Conservation (phyloP, 2,113 vertebrate species). For the Chlorodrepanis virens region DNA sequence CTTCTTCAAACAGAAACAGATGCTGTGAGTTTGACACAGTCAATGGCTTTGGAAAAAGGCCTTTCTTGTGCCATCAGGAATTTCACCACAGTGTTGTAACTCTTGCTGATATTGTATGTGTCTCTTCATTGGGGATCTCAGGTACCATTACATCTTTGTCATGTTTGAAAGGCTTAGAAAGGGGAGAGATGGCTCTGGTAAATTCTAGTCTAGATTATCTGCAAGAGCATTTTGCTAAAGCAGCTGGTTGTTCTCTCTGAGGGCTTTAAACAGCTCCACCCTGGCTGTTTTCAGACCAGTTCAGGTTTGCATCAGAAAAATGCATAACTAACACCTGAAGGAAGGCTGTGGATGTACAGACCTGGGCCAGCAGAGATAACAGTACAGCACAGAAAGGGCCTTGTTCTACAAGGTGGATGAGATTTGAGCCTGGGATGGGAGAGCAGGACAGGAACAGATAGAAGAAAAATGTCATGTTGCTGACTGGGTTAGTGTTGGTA, state of each 20-base stretch:
- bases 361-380: not conserved
- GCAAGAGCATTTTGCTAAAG: not conserved
- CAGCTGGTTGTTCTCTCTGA: rapidly evolving
- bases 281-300: not conserved
- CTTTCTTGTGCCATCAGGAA: not conserved
- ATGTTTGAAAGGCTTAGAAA: not conserved
- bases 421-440: not conserved
- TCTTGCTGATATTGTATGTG: not conserved
- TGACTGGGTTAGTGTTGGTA: not conserved
- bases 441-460: not conserved
- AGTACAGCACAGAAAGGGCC: not conserved
- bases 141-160: not conserved
- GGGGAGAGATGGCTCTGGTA: not conserved
- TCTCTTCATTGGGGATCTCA: not conserved
- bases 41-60: not conserved
- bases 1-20: not conserved
- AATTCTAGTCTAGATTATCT: not conserved
- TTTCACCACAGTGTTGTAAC: not conserved
- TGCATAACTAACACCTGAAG: not conserved
- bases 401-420: not conserved
- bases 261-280: not conserved
- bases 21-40: not conserved
- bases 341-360: not conserved
- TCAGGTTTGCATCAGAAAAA: not conserved
- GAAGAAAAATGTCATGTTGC: not conserved